Evolutionary conservation across 2,888 invertebrate species (phyloP), one percentile per base, ranked within the genome.

Genomic region (Graphium colonna): DNA sequence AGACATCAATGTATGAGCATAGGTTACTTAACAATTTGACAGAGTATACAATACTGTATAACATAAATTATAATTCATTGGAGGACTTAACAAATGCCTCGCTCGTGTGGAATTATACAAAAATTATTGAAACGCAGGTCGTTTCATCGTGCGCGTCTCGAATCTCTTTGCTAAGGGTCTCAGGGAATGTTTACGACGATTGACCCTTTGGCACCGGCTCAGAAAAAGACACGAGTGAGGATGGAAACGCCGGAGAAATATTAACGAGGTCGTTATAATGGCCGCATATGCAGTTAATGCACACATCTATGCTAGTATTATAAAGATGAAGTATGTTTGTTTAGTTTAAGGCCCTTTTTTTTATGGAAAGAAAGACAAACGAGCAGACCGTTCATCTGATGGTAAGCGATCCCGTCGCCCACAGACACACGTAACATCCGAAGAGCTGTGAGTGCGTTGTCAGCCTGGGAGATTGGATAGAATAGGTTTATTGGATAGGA

Each of bases 161-260:
- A 55, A 51, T 55, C 50, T 54, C 54, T 54, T 50, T 55, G 49
- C 49, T 49, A 49, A 54, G 49, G 54, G 54, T 45, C 54, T 21
- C 28, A 36, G 48, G 44, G 42, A 54, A 55, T 55, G 46, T 55
- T 55, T 55, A 55, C 49, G 44, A 7, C 54, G 43, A 50, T 54
- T 33, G 50, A 41, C 50, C 46, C 54, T 46, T 55, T 55, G 54
- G 54, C 54, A 55, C 50, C 45, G 41, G 33, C 50, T 55, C 54
- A 55, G 46, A 51, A 55, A 52, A 55, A 50, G 36, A 55, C 54
- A 50, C 50, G 46, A 55, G 46, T 55, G 46, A 55, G 42, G 54
- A 33, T 31, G 44, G 33, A 46, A 50, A 55, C 50, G 54, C 50
- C 42, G 41, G 39, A 40, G 36, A 54, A 54, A 50, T 50, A 36